Base-by-base conservation (phyloP, 1,140 invertebrate genomes). In the Chironomus striatipennis region DNA sequence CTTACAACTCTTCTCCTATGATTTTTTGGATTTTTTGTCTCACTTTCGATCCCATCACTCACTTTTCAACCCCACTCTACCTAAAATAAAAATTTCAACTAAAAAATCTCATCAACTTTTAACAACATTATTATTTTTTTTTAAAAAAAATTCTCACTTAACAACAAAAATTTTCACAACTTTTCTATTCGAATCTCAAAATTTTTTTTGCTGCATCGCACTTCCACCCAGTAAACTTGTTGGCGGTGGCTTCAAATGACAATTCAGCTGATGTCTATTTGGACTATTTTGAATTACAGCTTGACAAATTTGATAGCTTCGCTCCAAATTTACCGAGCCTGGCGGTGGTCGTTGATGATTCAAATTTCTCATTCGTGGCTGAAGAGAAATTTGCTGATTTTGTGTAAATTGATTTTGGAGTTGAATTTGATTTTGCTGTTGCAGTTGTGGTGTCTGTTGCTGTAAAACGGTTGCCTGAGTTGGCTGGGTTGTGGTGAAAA, bases 301-400 rank as follows among this genome's bases (percentile, higher is more conserved):
- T 83, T 97, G 94, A 83, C 95, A 97, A 78, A 98, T 98, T 83
- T 97, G 94, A 81, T 97, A 95, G 78, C 95, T 97, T 42, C 96
- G 86, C 81, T 97, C 94, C 12, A 97, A 84, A 83, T 97, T 97
- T 7, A 97, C 92, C 21, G 91, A 91, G 5, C 93, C 93, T 0
- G 93, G 92, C 6, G 93, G 93, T 88, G 34, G 86, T 86, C 9
- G 85, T 81, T 57, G 85, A 85, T 47, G 88, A 84, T 43, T 84
- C 82, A 64, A 21, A 18, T 20, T 74, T 18, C 12, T 15, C 17
- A 74, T 82, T 64, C 77, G 79, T 43, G 77, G 78, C 73, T 80
- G 79, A n/a, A 12, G 42, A 7, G 42, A 42, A 74, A 67, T 74
- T 64, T 24, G 20, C 21, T 74, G 74, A 21, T 65, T 17, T 74